Evolutionary conservation across 2,888 invertebrate genomes (phyloP), one percentile per base, ranked within the genome.

Genomic region (Stramonita haemastoma): DNA sequence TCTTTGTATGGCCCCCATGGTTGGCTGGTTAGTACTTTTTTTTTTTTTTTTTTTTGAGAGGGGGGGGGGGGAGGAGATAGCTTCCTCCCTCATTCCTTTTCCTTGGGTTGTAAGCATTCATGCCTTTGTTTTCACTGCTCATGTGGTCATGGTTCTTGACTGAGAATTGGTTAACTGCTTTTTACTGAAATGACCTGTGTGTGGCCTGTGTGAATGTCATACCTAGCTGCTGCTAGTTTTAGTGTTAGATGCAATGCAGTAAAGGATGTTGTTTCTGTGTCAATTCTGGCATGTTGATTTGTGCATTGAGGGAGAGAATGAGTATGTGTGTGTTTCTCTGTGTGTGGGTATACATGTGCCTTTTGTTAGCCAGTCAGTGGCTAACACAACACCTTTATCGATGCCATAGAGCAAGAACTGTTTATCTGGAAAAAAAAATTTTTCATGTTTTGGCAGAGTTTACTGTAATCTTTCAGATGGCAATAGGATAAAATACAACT

Each of bases 211-310:
- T 83, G 81, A 83, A 83, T 83, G 81, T 83, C 81, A 46, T 83
- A 36, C 81, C 81, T 46, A 19, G 17, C 32, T 79, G 46, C 46
- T 46, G 32, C 34, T 79, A 32, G 32, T 32, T 1, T 46, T 46
- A 83, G 81, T 46, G 17, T 36, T 83, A 83, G 81, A 83, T 83
- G 81, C 81, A 46, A 29, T 83, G 81, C 81, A 83, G 81, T 83
- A 83, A 36, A 83, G 13, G 81, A 83, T 83, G 81, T 83, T 73
- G 73, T 73, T 73, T 83, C 81, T 29, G 46, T 83, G 81, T 83
- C 46, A 17, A 83, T 22, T 46, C 22, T 83, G 22, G 81, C 46
- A 15, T 46, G 81, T 36, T 83, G 36, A 22, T 46, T 83, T 36
- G 46, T 79, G 29, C 34, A n/a, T 1, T 26, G 26, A 73, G 73